Evolutionary conservation across 2,888 invertebrate species (phyloP).

Genomic region (Phoronis australis): DNA sequence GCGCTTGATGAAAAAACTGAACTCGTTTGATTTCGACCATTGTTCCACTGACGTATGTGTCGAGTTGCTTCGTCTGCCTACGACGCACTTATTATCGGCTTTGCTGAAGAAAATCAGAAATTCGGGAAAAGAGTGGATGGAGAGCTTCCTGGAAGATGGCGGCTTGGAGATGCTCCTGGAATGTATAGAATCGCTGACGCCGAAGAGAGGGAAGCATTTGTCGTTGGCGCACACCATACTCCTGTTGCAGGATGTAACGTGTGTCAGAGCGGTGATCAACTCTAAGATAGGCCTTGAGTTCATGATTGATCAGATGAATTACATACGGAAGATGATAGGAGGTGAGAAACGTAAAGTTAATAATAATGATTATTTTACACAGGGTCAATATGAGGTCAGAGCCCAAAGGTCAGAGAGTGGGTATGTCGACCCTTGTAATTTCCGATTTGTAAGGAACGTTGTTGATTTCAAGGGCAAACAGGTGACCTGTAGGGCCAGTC

Average conservation of each 20-base stretch:
- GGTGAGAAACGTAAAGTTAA: no score
- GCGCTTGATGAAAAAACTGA: no score
- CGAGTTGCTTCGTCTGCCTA: conserved; percentile 26
- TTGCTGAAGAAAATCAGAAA: conserved; percentile 37
- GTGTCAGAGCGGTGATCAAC: conserved; percentile 64
- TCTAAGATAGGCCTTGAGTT: conserved; percentile 89
- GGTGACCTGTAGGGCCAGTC: no score
- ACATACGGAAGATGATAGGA: conserved; percentile 82
- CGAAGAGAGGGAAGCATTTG: conserved; percentile 31
- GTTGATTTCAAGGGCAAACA: no score
- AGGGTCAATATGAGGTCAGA: no score
- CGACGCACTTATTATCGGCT: conserved; percentile 27
- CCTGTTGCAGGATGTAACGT: conserved; percentile 44
- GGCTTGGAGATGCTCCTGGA: conserved; percentile 37
- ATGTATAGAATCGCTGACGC: conserved; percentile 35
- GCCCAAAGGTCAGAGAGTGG: no score
- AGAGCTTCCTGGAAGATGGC: conserved; percentile 40
- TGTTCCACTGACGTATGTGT: conserved; percentile 34
- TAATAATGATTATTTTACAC: no score
- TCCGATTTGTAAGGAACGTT: no score
- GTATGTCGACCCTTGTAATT: no score
- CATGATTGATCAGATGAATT: conserved; percentile 89
- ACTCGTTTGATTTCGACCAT: conserved; percentile 32
- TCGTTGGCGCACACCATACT: conserved; percentile 42
- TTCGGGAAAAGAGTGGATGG: conserved; percentile 36